phyloP scores from a whole-genome alignment of 1,140 invertebrate genomes.

The Sminthurinus signatus region DNA sequence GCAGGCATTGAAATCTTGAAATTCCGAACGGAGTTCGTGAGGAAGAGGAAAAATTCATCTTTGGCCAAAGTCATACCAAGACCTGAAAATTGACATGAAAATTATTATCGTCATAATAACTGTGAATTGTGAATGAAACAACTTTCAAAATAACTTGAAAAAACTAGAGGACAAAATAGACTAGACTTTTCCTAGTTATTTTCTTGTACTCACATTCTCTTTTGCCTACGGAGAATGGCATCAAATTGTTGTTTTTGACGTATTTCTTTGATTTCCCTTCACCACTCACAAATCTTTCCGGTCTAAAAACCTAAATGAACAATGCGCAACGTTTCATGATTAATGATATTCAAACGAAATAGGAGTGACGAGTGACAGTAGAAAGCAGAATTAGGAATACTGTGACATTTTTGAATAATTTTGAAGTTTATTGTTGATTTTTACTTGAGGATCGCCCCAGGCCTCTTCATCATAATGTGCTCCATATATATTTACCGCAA shows the following conservation, averaged over 20 bases:
- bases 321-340: no score
- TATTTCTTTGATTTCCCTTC: no score
- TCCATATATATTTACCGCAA: slow-evolving; percentile 53
- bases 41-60: slow-evolving; percentile 63
- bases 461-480: slow-evolving; percentile 46
- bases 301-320: no score
- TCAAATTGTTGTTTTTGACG: no score
- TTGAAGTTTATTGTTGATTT: slow-evolving; percentile 58
- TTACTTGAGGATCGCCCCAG: slow-evolving; percentile 49
- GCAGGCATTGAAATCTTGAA: slow-evolving; percentile 46
- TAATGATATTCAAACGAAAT: slow-evolving; percentile 60
- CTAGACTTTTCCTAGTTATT: no score
- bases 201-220: no score
- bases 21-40: slow-evolving; percentile 59
- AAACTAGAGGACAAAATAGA: no score
- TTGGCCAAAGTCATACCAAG: slow-evolving; percentile 66
- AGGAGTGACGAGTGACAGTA: slow-evolving; percentile 62
- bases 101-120: no score
- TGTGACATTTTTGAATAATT: slow-evolving; percentile 68
- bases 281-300: not conserved
- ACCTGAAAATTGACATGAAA: no score
- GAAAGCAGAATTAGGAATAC: slow-evolving; percentile 51
- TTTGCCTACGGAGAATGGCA: no score
- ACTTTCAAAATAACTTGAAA: no score
- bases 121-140: no score